Evolutionary conservation across 1,140 invertebrate genomes (phyloP).

Genomic region (Pygmarrhopalites habei): DNA sequence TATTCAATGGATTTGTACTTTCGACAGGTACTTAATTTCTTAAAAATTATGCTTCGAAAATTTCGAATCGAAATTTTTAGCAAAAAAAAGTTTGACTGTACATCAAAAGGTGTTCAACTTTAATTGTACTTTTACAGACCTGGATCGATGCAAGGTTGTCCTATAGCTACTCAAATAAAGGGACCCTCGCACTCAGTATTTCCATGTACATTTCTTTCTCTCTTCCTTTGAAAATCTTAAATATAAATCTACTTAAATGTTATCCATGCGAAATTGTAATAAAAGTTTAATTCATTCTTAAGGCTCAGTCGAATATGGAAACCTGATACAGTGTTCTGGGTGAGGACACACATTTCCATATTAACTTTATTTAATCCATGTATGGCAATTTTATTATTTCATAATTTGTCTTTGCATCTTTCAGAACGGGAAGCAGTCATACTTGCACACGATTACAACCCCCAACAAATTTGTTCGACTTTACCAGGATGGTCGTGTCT

Average conservation of each 20-base stretch:
- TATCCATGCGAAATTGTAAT: too few species aligned
- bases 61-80: neutral
- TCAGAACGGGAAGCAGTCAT: slow-evolving; percentile 51
- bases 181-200: slow-evolving; percentile 63
- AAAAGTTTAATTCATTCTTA: neutral
- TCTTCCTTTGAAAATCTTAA: too few species aligned
- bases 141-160: slow-evolving; percentile 67
- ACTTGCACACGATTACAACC: slow-evolving; percentile 80
- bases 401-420: neutral
- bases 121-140: slow-evolving; percentile 47
- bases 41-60: neutral
- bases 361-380: too few species aligned
- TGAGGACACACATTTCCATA: too few species aligned
- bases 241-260: too few species aligned
- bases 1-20: slow-evolving; percentile 90
- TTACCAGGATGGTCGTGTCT: slow-evolving; percentile 68
- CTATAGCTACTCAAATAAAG: slow-evolving; percentile 54
- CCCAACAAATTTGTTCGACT: slow-evolving; percentile 83
- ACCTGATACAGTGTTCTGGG: slow-evolving; percentile 59
- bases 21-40: slow-evolving; percentile 44
- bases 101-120: neutral
- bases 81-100: neutral
- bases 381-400: slow-evolving; percentile 6
- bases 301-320: slow-evolving; percentile 62
- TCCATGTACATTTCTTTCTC: too few species aligned